Conservation (phyloP, 2,113 vertebrate species). For the Tyrannus savana region DNA sequence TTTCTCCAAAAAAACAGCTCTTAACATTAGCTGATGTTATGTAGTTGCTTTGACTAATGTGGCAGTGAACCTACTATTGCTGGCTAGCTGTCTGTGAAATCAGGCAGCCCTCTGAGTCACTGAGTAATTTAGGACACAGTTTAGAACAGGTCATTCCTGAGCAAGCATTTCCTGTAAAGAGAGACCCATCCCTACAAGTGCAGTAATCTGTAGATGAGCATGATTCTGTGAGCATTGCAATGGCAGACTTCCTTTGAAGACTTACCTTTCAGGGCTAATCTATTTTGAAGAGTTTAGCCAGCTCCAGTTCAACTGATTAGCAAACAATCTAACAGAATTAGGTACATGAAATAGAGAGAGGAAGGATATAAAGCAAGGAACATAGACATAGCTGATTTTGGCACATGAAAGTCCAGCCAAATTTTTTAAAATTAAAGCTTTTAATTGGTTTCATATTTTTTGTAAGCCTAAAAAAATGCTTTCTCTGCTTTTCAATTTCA, state of each 20-base stretch:
- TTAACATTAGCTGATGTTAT: not conserved
- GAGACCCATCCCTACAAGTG: not conserved
- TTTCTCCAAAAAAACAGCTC: not conserved
- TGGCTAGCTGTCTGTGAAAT: not conserved
- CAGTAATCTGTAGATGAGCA: not conserved
- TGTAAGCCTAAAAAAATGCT: not conserved
- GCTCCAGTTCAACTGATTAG: not conserved
- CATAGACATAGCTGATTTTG: not conserved
- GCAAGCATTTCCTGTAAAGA: conserved; percentile 52
- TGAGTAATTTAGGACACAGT: not conserved
- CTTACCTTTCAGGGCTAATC: not conserved
- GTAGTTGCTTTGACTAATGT: not conserved
- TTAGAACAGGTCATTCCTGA: conserved; percentile 17
- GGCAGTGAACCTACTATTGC: not conserved
- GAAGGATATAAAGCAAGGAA: not conserved
- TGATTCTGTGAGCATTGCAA: not conserved
- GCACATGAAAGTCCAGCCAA: not conserved
- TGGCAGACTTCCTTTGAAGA: not conserved
- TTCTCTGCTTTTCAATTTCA: not conserved
- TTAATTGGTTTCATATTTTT: not conserved
- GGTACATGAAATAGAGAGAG: not conserved
- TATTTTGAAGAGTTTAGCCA: not conserved
- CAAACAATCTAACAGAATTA: not conserved
- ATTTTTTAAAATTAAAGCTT: not conserved
- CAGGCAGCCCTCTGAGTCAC: conserved; percentile 1